Evolutionary conservation across 2,113 vertebrate species (phyloP).

Genomic region (Corvus moneduloides): DNA sequence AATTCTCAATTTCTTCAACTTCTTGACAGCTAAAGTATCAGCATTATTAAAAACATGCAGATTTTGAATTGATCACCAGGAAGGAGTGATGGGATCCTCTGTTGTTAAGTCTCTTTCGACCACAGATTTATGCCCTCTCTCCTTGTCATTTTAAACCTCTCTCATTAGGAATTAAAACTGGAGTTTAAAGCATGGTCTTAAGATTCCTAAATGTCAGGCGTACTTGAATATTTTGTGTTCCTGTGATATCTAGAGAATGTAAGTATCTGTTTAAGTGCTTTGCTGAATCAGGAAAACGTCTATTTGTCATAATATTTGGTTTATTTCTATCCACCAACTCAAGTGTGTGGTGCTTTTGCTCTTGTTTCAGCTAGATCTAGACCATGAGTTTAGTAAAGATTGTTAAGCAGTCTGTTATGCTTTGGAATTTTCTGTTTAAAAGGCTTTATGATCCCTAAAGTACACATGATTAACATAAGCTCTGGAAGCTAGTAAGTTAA

Average conservation of each 20-base stretch:
- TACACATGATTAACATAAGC: background rate
- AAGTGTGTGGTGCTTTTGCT: background rate
- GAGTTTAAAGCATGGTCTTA: background rate
- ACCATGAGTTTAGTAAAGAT: background rate
- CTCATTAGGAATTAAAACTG: background rate
- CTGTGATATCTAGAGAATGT: constrained; percentile 7
- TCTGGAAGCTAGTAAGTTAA: background rate
- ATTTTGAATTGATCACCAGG: background rate
- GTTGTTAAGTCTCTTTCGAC: background rate
- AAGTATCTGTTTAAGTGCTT: background rate
- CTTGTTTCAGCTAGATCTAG: background rate
- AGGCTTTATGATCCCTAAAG: background rate
- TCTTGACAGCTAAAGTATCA: background rate
- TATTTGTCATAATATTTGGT: background rate
- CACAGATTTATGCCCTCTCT: background rate
- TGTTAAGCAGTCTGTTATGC: background rate
- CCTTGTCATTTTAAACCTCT: background rate
- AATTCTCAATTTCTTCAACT: background rate
- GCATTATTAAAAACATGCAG: background rate
- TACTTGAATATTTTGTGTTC: background rate
- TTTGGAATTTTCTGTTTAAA: constrained; percentile 36
- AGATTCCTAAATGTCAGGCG: background rate
- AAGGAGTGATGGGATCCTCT: background rate
- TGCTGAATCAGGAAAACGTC: background rate
- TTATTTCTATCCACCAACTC: background rate